A percentile compares a stretch with the other conserved stretches of the same genome.
phyloP scores from a whole-genome alignment of 1,140 invertebrate genomes.

The Phenacoccus solenopsis region DNA sequence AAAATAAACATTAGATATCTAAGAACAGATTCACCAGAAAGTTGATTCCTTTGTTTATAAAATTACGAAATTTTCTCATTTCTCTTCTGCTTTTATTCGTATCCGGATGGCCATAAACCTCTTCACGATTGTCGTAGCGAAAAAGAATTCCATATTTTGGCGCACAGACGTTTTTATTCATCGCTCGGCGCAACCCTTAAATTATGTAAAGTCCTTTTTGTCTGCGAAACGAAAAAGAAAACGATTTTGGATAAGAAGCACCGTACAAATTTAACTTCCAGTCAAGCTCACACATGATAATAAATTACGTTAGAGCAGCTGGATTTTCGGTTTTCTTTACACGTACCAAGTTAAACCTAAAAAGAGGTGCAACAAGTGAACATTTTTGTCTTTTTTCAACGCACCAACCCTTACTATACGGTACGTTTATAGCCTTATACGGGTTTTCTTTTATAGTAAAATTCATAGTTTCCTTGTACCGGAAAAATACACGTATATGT shows the following conservation, averaged over 20 bases:
- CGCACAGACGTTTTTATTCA: neutral
- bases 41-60: too few relatives aligned
- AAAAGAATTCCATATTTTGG: neutral
- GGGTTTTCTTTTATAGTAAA: neutral
- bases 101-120: too few relatives aligned
- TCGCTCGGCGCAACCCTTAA: neutral
- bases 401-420: neutral
- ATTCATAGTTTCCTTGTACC: neutral
- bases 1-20: too few relatives aligned
- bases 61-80: too few relatives aligned
- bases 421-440: neutral
- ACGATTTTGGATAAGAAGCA: conserved; percentile 1
- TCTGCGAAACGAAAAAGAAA: neutral
- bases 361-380: neutral
- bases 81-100: too few relatives aligned
- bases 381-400: neutral
- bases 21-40: too few relatives aligned
- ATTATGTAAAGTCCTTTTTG: neutral
- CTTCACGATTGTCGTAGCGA: too few relatives aligned
- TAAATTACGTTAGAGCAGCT: conserved; percentile 1
- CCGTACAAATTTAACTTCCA: neutral
- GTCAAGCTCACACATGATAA: conserved; percentile 1
- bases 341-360: neutral
- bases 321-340: neutral
- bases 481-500: neutral